Evolutionary conservation across 2,888 invertebrate species (phyloP), one percentile per base, ranked within the genome.

Genomic region (Lymantria monacha): DNA sequence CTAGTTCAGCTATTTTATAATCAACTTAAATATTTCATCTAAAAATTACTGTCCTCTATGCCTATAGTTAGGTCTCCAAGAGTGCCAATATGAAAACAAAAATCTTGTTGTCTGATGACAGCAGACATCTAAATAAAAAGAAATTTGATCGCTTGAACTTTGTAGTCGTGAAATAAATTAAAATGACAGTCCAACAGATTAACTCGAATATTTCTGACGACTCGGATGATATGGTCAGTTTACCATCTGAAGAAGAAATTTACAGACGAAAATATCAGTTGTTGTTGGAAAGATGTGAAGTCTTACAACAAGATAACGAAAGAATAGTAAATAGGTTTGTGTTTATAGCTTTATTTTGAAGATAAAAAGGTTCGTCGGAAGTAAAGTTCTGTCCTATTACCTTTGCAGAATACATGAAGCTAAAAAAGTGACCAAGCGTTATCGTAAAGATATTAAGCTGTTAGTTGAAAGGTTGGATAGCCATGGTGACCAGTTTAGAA

Each of bases 251-350:
- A 75, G 93, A 94, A 65, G 94, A 95, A 76, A 89, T 94, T 76
- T 95, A 95, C 78, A 94, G 94, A 72, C 93, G 93, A 78, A 95
- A 95, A 86, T 95, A 95, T 80, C 94, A 95, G 79, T 84, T 95
- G 68, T 83, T 96, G 52, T 81, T 95, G 60, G 95, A 95, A 77
- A 93, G 95, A 91, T 95, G 95, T 82, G 94, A 95, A 85, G 93
- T 94, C 65, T 87, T 96, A 63, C 95, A 95, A 76, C 95, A 95
- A 92, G 94, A 95, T 75, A 96, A 95, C 81, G 95, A 95, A 79
- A 92, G 95, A 81, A 88, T 95, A 62, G 94, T 95, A 52, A 93
- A 93, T 84, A 93, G 93, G 93, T 93, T 76, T 70, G 81, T 79
- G 69, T 76, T 75, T 67, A 59, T 44, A 59, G 42, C 53, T 61